Conservation (phyloP, 1,140 invertebrate species). For the Maconellicoccus hirsutus region DNA sequence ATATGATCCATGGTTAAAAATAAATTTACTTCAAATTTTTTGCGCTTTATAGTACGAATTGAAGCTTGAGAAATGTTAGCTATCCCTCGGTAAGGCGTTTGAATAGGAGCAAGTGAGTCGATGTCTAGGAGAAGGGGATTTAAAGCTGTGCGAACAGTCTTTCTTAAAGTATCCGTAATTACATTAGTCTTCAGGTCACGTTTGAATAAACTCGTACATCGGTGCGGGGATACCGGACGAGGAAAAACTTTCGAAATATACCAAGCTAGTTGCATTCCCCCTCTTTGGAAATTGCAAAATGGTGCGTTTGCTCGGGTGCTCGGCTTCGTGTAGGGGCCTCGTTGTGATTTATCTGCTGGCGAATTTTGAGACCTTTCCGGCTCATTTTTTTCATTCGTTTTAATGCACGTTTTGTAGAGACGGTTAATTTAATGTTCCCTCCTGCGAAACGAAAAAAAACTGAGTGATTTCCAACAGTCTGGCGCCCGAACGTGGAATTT, state of each 20-base stretch:
- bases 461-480: no score
- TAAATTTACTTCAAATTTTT: not conserved
- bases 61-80: not conserved
- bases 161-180: conserved; percentile 21
- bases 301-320: no score
- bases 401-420: no score
- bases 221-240: not conserved
- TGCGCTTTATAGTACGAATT: not conserved
- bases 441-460: no score
- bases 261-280: no score
- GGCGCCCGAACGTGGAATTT: no score
- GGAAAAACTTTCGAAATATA: not conserved
- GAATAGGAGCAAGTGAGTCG: not conserved
- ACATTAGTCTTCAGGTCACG: conserved; percentile 20
- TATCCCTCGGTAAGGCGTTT: not conserved
- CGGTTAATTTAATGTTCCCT: no score
- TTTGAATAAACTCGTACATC: conserved; percentile 16
- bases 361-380: no score
- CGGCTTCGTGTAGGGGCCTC: no score
- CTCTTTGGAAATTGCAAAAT: no score
- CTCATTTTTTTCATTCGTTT: no score
- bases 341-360: no score
- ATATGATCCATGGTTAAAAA: not conserved
- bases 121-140: not conserved
- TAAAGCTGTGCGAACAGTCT: conserved; percentile 19